Base-by-base conservation (phyloP, 2,797 vertebrate species). In the Scyliorhinus canicula region DNA sequence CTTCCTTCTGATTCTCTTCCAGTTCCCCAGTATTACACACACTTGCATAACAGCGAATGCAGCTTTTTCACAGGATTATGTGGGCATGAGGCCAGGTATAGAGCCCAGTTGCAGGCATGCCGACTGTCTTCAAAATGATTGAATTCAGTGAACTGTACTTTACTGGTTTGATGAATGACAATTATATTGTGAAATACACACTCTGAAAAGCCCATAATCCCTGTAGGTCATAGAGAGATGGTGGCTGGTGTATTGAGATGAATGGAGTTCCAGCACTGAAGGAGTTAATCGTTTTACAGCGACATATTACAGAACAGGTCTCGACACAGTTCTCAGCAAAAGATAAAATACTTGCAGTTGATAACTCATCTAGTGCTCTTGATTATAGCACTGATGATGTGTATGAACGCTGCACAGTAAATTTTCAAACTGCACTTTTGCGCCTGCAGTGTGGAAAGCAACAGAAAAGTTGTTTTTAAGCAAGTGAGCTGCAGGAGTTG, bases 261-360 rank as follows among this genome's bases (percentile, higher is more conserved):
- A 52, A 19, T 52, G 44, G 40, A 67, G 55, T 28, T 71, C 67
- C 28, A n/a, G 93, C 47, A 69, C 93, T 21, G 50, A 31, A 93
- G 47, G 93, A 40, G 93, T 94, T 69, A 94, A 71, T 31, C 6
- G 47, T 31, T 94, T 94, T 55, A 5, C 40, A 94, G 93, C 12
- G 24, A 44, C 91, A 47, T 50, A 93, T 21, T 93, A 67, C 93
- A 74, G 93, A 94, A 94, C 65, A 94, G 93, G 93, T 94, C 93
- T 31, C 52, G 67, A 69, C 93, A 74, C 67, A 52, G 24, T 35
- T 93, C 28, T 74, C 26, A 16, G 65, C 93, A 74, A 47, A 50
- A 55, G 93, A 94, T 74, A 60, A 90, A 21, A 35, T 90, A 90
- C 35, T 90, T 60, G 35, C 86, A 60, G 21, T 60, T 57, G 28